Evolutionary conservation across 2,888 invertebrate genomes (phyloP), one percentile per base, ranked within the genome.

Genomic region (Bombylius discolor): DNA sequence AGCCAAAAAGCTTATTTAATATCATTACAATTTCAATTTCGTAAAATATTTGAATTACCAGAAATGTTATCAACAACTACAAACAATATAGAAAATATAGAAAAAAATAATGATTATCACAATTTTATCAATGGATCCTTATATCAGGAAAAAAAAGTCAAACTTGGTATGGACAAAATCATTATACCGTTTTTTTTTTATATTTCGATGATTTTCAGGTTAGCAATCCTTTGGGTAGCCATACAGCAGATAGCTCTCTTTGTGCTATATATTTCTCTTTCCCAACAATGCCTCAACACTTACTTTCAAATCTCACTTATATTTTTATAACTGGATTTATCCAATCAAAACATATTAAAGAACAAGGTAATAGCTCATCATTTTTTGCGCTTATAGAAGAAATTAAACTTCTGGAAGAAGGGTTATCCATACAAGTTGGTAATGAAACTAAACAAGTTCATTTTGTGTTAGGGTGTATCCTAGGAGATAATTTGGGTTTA

Each of bases 11-110:
- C 31, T 34, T 32, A 52, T 31, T 46, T 52, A 48, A 12, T 44
- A 34, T 49, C 50, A 32, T 34, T 50, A 50, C 34, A 49, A 44
- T 55, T 50, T 46, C 55, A 55, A 36, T 55, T 55, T 36, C 14
- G 33, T 31, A 50, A 55, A 50, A 48, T 55, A 42, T 55, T 50
- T 55, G 49, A 55, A 34, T 46, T 55, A 14, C 49, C 49, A 12
- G 49, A 44, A 12, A 39, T 56, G 6, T 51, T 50, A 9, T 8
- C 33, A 36, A 39, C 31, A 12, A 52, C 56, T 33, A 12, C 52
- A 34, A 31, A 52, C 13, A 52, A 52, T 14, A 52, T 52, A 45
- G 12, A 47, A 7, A 52, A 42, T 34, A 33, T 56, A 12, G 34
- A 49, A 32, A 12, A 8, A 23, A 48, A 31, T 39, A 46, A 49